Percentiles rank a stretch among this genome's conserved stretches.
phyloP scores from a whole-genome alignment of 2,113 vertebrate genomes.

The Rhinoderma darwinii region DNA sequence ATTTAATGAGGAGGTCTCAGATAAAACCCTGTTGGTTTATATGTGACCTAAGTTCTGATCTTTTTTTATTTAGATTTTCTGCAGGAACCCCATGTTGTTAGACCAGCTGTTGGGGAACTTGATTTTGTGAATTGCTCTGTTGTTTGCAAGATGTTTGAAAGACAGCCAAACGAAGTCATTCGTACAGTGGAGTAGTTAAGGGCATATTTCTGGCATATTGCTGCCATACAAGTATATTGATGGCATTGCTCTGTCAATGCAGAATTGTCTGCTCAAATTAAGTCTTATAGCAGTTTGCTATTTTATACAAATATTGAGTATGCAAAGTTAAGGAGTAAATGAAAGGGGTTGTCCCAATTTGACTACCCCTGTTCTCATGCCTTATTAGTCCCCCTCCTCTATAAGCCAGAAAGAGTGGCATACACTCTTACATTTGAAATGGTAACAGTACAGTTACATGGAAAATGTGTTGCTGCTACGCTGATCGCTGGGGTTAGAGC shows the following conservation, averaged over 20 bases:
- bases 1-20: background rate
- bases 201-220: background rate
- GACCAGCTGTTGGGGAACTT: slow-evolving; percentile 3
- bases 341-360: no score
- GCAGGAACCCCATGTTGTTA: slow-evolving; percentile 1
- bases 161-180: background rate
- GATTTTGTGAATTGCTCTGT: slow-evolving; percentile 1
- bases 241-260: background rate
- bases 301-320: no score
- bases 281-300: no score
- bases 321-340: no score
- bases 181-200: background rate
- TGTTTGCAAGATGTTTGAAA: background rate
- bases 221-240: no score
- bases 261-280: background rate
- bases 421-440: no score
- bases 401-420: no score
- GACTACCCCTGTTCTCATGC: no score
- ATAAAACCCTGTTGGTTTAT: background rate
- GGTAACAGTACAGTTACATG: no score
- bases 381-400: no score
- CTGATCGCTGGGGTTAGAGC: no score
- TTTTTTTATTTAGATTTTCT: slow-evolving; percentile 26
- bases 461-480: no score
- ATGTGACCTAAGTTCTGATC: background rate